Evolutionary conservation across 2,888 invertebrate species (phyloP).

Genomic region (Apeira syringaria): DNA sequence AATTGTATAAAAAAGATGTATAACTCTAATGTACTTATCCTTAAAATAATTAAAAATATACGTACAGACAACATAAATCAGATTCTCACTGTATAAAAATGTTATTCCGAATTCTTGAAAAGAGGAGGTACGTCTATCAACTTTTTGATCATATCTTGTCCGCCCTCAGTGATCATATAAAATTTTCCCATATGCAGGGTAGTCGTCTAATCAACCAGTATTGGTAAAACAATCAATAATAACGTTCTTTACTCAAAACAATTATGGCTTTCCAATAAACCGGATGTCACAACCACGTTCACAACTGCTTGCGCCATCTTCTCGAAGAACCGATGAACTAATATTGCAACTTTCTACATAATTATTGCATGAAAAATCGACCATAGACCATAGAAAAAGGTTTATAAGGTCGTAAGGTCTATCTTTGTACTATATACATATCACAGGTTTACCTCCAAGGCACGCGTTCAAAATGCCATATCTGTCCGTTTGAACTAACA

Average conservation of each 20-base stretch:
- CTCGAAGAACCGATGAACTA: not conserved
- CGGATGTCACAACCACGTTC: not conserved
- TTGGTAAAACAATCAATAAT: too few relatives aligned
- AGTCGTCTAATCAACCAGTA: too few relatives aligned
- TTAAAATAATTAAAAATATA: not conserved
- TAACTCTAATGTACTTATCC: constrained; percentile 3
- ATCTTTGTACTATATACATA: constrained; percentile 33
- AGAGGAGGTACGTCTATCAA: too few relatives aligned
- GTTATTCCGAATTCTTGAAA: too few relatives aligned
- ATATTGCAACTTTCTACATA: not conserved
- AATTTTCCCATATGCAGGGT: too few relatives aligned
- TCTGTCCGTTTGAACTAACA: constrained; percentile 81
- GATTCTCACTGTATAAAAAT: too few relatives aligned
- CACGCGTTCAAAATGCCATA: constrained; percentile 87
- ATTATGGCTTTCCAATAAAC: not conserved
- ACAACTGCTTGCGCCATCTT: not conserved
- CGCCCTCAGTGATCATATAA: too few relatives aligned
- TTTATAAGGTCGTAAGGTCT: too few relatives aligned
- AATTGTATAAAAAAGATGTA: constrained; percentile 28
- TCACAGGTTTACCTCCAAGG: constrained; percentile 81
- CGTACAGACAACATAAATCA: too few relatives aligned
- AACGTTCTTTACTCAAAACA: too few relatives aligned
- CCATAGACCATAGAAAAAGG: too few relatives aligned
- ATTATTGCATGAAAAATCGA: constrained; percentile 1
- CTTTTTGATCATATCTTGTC: too few relatives aligned